A percentile compares a stretch with the other conserved stretches of the same genome.
phyloP scores from a whole-genome alignment of 1,140 invertebrate genomes.

The Hestina assimilis region DNA sequence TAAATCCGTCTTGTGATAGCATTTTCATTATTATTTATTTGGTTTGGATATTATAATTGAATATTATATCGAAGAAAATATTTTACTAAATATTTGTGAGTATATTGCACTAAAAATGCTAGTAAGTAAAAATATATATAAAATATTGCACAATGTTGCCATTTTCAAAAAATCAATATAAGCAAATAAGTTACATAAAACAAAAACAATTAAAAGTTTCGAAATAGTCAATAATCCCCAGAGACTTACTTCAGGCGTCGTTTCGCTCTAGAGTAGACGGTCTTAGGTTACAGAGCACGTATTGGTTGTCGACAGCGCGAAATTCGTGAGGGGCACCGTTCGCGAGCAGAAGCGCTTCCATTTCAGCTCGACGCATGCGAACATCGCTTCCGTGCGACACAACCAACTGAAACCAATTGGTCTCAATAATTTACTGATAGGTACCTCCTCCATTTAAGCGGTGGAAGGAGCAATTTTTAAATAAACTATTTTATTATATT shows the following conservation, averaged over 20 bases:
- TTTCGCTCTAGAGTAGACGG: slow-evolving; percentile 27
- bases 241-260: neutral
- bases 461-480: too few relatives aligned
- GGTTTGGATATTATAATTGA: too few relatives aligned
- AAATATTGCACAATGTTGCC: too few relatives aligned
- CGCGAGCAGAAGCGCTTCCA: slow-evolving; percentile 64
- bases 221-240: neutral
- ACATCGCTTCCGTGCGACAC: slow-evolving; percentile 73
- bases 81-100: neutral
- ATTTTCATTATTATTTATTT: too few relatives aligned
- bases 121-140: too few relatives aligned
- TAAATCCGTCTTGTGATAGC: too few relatives aligned
- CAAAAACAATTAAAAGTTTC: neutral
- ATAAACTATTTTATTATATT: too few relatives aligned
- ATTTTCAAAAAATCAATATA: neutral
- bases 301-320: slow-evolving; percentile 83
- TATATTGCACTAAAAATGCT: neutral
- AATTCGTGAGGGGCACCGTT: slow-evolving; percentile 55
- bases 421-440: too few relatives aligned
- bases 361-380: slow-evolving; percentile 64
- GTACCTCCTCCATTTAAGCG: too few relatives aligned
- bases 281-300: slow-evolving; percentile 79
- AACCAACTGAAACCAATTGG: slow-evolving; percentile 44
- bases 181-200: neutral
- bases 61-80: neutral